Evolutionary conservation across 2,113 vertebrate species (phyloP).

Genomic region (Nothoprocta perdicaria): DNA sequence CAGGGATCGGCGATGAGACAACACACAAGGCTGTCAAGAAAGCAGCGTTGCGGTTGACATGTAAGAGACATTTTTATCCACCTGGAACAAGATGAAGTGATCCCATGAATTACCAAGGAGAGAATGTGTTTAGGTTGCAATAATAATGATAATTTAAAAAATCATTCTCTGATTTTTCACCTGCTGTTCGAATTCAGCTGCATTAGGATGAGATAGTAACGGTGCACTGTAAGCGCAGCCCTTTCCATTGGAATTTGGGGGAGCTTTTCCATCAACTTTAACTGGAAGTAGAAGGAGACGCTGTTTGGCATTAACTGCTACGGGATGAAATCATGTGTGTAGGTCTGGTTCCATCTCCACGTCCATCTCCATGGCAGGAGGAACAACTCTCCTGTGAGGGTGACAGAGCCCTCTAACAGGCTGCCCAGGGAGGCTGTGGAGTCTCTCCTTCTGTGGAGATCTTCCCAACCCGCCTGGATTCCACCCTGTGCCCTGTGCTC

Average conservation of each 20-base stretch:
- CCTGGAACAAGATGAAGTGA: neutral
- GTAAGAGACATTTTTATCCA: neutral
- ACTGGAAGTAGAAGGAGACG: conserved; percentile 37
- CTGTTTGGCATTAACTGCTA: neutral
- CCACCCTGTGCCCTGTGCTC: no score
- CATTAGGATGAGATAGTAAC: neutral
- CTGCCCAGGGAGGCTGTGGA: no score
- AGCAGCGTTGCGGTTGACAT: neutral
- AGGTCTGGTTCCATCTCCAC: no score
- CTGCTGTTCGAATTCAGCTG: conserved; percentile 23
- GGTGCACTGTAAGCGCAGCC: conserved; percentile 4
- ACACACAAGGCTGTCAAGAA: neutral
- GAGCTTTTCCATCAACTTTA: conserved; percentile 1
- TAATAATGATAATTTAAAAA: neutral
- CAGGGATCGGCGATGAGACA: neutral
- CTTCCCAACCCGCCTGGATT: no score
- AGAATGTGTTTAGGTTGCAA: neutral
- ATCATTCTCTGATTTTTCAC: neutral
- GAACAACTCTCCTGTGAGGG: no score
- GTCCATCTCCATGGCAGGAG: no score
- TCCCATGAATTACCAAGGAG: neutral
- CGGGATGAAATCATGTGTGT: neutral
- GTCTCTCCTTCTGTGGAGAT: no score
- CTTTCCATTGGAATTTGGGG: neutral
- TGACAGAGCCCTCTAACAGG: no score